Conservation (phyloP, 1,140 invertebrate species). For the Hormaphis cornu region DNA sequence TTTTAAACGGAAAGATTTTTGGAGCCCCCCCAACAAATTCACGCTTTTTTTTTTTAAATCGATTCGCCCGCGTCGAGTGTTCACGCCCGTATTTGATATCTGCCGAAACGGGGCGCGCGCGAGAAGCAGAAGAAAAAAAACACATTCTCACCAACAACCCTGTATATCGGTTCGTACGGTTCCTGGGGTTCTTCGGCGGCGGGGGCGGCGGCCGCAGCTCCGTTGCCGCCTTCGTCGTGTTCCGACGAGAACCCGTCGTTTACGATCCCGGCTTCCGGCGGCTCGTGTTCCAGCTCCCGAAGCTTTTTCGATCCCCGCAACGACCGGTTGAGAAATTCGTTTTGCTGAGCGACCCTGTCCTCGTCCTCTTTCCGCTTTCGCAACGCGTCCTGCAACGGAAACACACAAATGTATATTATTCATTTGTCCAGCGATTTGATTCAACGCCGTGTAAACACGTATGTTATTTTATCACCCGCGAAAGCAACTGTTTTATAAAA, state of each 20-base stretch:
- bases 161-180: slow-evolving; percentile 36
- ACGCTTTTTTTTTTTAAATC: no score
- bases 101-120: not conserved
- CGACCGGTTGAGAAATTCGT: slow-evolving; percentile 83
- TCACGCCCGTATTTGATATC: no score
- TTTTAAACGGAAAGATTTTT: not conserved
- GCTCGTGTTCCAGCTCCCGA: slow-evolving; percentile 67
- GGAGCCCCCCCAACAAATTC: no score
- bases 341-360: slow-evolving; percentile 66
- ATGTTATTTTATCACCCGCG: no score
- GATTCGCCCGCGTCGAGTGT: no score
- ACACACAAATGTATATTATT: not conserved
- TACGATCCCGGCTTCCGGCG: slow-evolving; percentile 54
- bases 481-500: no score
- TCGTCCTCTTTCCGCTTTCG: slow-evolving; percentile 79
- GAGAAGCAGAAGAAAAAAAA: not conserved
- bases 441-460: no score
- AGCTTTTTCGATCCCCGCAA: slow-evolving; percentile 88
- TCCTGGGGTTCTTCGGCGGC: slow-evolving; percentile 43
- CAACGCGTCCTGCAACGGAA: slow-evolving; percentile 65
- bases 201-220: slow-evolving; percentile 41
- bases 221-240: slow-evolving; percentile 48
- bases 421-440: no score
- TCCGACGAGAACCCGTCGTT: slow-evolving; percentile 66
- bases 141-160: not conserved